Base-by-base conservation (phyloP, 2,797 vertebrate species). In the Thamnophis elegans region DNA sequence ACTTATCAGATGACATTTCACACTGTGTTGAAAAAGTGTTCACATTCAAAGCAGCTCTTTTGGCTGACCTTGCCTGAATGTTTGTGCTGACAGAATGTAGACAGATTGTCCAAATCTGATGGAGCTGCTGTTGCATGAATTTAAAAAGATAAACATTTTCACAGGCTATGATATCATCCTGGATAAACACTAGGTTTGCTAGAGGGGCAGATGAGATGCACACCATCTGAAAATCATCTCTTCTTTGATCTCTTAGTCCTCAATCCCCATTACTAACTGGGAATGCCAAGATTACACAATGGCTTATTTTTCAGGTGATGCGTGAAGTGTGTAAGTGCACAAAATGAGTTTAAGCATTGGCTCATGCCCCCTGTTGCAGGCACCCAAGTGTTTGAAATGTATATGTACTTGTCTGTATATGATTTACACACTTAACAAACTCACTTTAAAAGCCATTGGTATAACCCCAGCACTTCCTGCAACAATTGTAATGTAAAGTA, bases 81-180 rank as follows among this genome's bases (percentile, higher is more conserved):
- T 32, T 47, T 56, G 88, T 42, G 47, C 54, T 32, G 78, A 55
- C 82, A 86, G 90, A 86, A 86, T 62, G 68, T 11, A 60, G 62
- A 58, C 26, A n/a, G 91, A 56, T 53, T 25, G 62, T 53, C 51
- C 58, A 89, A 85, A 53, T 85, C 36, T 58, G 92, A 87, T 87
- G 36, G 36, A 90, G 82, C 82, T 86, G 78, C 58, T 86, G 88
- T 60, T 92, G 92, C 59, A n/a, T 87, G 53, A 25, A 86, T 92
- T 60, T 58, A 22, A 87, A 68, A 86, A 12, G 16, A 32, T 32
- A 85, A 55, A 18, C 28, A 42, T 53, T 85, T 89, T 82, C 88
- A 65, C 60, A 51, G 60, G 88, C 47, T 89, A 68, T 22, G 82
- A 90, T 65, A 32, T 54, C 73, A 62, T 47, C 13, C 86, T 20